Evolutionary conservation across 2,113 vertebrate species (phyloP).

Genomic region (Odontesthes bonariensis): DNA sequence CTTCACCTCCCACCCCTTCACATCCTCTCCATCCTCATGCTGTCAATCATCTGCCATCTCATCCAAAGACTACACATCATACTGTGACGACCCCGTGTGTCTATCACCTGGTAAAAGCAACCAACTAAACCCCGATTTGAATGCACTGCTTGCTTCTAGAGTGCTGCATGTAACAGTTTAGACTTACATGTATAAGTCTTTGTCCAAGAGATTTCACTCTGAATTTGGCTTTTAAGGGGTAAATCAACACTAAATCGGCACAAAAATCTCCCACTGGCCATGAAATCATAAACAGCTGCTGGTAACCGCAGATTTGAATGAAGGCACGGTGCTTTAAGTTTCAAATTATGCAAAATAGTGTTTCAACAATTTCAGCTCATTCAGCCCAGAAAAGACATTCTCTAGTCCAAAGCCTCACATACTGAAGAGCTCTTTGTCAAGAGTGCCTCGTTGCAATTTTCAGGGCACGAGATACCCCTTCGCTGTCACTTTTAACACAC

Average conservation of each 20-base stretch:
- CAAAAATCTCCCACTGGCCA: neutral
- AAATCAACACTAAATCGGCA: conserved; percentile 29
- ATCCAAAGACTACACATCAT: conserved; percentile 80
- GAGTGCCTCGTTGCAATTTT: no score
- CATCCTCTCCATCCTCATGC: conserved; percentile 67
- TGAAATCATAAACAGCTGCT: no score
- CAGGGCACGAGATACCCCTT: no score
- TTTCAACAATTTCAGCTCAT: no score
- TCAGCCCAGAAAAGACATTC: no score
- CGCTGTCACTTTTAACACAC: no score
- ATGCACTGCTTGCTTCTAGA: conserved; percentile 27
- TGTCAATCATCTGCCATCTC: conserved; percentile 75
- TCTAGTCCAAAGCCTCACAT: no score
- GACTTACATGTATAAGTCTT: neutral
- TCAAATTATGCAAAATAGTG: no score
- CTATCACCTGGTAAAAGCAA: conserved; percentile 76
- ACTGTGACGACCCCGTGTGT: conserved; percentile 81
- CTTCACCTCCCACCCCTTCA: conserved; percentile 27
- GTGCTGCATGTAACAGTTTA: neutral
- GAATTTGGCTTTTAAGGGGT: neutral
- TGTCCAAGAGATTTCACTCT: neutral
- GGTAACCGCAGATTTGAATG: no score
- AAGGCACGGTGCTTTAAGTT: no score
- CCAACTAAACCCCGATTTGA: conserved; percentile 29
- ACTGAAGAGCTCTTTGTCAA: no score